Evolutionary conservation across 2,888 invertebrate species (phyloP), one percentile per base, ranked within the genome.

Genomic region (Chloromyia formosa): DNA sequence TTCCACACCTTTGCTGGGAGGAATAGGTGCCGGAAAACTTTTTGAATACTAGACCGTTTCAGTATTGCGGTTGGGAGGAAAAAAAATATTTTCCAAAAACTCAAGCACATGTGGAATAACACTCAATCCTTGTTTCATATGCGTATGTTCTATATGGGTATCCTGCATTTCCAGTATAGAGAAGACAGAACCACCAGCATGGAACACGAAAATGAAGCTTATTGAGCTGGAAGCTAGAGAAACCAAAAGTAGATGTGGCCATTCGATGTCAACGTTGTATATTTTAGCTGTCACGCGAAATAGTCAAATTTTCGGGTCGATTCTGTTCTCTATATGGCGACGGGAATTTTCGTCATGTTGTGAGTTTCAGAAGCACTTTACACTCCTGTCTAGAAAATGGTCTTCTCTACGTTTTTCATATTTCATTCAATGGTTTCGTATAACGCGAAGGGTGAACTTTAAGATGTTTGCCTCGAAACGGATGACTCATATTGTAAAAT

Each of bases 41-140:
- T 66, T 53, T 53, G 66, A 53, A 45, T 66, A 14, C 49, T 7
- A 53, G 35, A 66, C 18, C 66, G 12, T 23, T 23, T 66, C 49
- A 20, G 35, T 23, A 66, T 45, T 66, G 40, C 49, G 62, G 62
- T 18, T 23, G 53, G 27, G 27, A 35, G 27, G 49, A 53, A 66
- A 66, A 53, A 66, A 66, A 49, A 66, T 20, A 49, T 66, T 62
- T 49, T 66, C 23, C 23, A 9, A 1, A 66, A 64, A 40, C 20
- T 66, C 23, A 14, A n/a, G 10, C 49, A 53, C 49, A 66, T 66
- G 49, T 16, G 49, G 22, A 66, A 23, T 49, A 40, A 49, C 66
- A 49, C 66, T 40, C 14, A 49, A 42, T 61, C 18, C 27, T 42
- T 49, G 40, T 12, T 40, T 4, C 23, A 40, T 12, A 61, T 27